Base-by-base conservation (phyloP, 2,888 invertebrate genomes). In the Drosophila flavopinicola region DNA sequence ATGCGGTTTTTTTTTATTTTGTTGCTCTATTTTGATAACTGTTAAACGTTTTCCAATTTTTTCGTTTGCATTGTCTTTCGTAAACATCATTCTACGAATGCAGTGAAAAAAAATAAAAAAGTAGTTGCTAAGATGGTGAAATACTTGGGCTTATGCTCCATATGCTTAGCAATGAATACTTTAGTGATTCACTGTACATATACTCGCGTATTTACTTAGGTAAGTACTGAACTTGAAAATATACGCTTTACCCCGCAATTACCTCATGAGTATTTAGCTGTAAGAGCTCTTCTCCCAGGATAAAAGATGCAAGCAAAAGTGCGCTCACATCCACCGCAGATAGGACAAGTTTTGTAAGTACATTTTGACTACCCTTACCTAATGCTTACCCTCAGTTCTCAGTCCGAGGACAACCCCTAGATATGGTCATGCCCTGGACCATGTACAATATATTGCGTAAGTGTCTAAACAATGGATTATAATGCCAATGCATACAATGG, bases 391-490 rank as follows among this genome's bases (percentile, higher is more conserved):
- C 67, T 66, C n/a, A 33, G 56, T 24, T 17, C 24, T 47, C 47
- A 35, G 35, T 24, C 20, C 37, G 13, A 42, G 41, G 25, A 25
- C 37, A 42, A 75, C 48, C 56, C 66, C 53, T 39, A 32, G 53
- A 42, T 56, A 13, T 29, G 38, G 33, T 45, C 54, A 65, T 65
- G 69, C 52, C 75, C 66, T 52, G 52, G 44, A 51, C 59, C 69
- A 69, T 56, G 20, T 61, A 63, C 67, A 74, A 68, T 77, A 77
- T 73, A 85, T 85, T 77, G 85, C 78, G 75, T 82, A 79, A 79
- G 85, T 85, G 68, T 77, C 75, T 71, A 66, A 68, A 79, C 85
- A 79, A 85, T 78, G 73, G 68, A 85, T 75, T 64, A 71, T 45
- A 68, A 56, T 63, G 60, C 58, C 48, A 60, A 33, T 35, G 44